Conservation (phyloP, 2,888 invertebrate genomes). For the Leucoptera coffeella region DNA sequence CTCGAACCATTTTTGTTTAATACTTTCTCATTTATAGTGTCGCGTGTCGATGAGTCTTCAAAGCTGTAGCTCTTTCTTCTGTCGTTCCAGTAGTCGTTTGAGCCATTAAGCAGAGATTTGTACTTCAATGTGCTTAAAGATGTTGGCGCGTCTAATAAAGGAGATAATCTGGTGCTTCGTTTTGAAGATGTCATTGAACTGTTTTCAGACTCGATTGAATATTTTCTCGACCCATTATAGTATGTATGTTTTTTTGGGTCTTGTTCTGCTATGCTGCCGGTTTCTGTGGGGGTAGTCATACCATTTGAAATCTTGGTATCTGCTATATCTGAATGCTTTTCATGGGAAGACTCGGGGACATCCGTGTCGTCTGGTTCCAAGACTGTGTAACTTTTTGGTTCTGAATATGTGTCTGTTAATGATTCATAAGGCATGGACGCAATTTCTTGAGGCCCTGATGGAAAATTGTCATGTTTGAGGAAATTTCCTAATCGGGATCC, state of each 20-base stretch:
- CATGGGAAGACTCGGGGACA: slow-evolving; percentile 53
- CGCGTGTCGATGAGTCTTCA: slow-evolving; percentile 36
- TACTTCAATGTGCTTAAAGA: slow-evolving; percentile 34
- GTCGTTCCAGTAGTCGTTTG: slow-evolving; percentile 62
- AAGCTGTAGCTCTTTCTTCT: slow-evolving; percentile 75
- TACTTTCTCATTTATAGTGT: slow-evolving; percentile 22
- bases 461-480: slow-evolving; percentile 15
- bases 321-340: slow-evolving; percentile 60
- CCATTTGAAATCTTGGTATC: slow-evolving; percentile 64
- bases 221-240: slow-evolving; percentile 21
- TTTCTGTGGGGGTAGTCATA: slow-evolving; percentile 37
- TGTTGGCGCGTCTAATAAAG: slow-evolving; percentile 27
- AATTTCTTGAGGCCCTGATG: slow-evolving; percentile 24
- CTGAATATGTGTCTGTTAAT: slow-evolving; percentile 20
- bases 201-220: slow-evolving; percentile 27
- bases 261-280: slow-evolving; percentile 37
- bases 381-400: slow-evolving; percentile 34
- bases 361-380: slow-evolving; percentile 52
- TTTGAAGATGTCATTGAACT: too few species aligned
- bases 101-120: slow-evolving; percentile 32
- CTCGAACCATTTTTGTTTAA: slow-evolving; percentile 29
- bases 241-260: slow-evolving; percentile 15
- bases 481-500: slow-evolving; percentile 30
- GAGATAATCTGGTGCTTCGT: too few species aligned
- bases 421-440: slow-evolving; percentile 33